Conservation (phyloP, 2,888 invertebrate species). For the Cyaniris semiargus region DNA sequence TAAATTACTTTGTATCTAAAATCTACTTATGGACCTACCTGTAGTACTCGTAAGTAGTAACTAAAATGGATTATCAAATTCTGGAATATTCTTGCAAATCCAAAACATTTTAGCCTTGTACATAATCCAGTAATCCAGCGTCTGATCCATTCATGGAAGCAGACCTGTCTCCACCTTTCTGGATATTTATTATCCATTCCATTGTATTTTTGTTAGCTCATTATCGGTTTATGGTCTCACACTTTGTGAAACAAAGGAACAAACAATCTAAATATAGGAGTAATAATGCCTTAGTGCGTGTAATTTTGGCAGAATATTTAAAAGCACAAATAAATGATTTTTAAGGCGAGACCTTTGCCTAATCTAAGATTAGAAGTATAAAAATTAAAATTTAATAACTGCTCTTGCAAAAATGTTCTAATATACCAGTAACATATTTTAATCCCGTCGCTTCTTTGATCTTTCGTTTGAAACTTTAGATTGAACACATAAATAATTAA, state of each 20-base stretch:
- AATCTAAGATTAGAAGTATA: background rate
- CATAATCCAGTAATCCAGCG: slow-evolving; percentile 11
- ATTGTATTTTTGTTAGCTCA: slow-evolving; percentile 12
- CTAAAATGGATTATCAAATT: background rate
- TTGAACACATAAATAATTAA: too few relatives aligned
- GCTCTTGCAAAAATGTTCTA: background rate
- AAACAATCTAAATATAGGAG: slow-evolving; percentile 18
- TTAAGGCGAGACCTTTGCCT: background rate
- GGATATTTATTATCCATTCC: background rate
- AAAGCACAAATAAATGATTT: background rate
- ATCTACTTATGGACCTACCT: background rate
- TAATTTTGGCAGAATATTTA: background rate
- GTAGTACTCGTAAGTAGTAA: background rate
- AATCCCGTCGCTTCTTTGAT: background rate
- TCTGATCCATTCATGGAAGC: slow-evolving; percentile 7
- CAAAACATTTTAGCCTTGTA: background rate
- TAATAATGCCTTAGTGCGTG: background rate
- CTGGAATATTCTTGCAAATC: background rate
- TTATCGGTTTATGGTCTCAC: slow-evolving; percentile 22
- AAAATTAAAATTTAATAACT: background rate
- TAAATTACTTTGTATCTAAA: too few relatives aligned
- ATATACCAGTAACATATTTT: background rate
- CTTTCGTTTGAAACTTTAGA: background rate
- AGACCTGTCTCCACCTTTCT: slow-evolving; percentile 10
- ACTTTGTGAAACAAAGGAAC: slow-evolving; percentile 11